A percentile compares a stretch with the other conserved stretches of the same genome.
Evolutionary conservation across 2,888 invertebrate species (phyloP).

Genomic region (Ichneumon xanthorius): DNA sequence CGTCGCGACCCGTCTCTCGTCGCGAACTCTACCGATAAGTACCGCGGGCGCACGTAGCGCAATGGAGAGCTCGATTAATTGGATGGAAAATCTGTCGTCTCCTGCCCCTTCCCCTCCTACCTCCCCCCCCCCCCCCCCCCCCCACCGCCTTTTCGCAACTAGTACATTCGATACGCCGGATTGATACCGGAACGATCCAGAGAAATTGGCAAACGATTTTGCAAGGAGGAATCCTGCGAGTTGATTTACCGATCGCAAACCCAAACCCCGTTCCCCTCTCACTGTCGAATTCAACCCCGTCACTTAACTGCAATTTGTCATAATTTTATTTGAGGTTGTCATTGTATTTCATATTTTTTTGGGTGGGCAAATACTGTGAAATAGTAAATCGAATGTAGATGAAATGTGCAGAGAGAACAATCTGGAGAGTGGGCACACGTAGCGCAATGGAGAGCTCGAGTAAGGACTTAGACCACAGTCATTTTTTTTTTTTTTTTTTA

Average conservation of each 20-base stretch:
- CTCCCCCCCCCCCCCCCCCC: too few species aligned
- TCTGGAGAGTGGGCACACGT: neutral
- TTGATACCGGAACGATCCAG: constrained; percentile 18
- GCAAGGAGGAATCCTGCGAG: neutral
- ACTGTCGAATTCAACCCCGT: too few species aligned
- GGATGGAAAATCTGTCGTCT: constrained; percentile 53
- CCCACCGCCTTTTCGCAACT: neutral
- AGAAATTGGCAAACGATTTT: constrained; percentile 13
- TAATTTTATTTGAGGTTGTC: too few species aligned
- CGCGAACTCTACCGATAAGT: constrained; percentile 45
- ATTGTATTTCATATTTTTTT: too few species aligned
- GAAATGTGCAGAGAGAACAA: too few species aligned
- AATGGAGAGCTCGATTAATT: constrained; percentile 47
- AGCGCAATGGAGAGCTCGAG: constrained; percentile 22
- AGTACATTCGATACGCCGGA: neutral
- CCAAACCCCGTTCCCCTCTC: too few species aligned
- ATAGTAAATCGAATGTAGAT: too few species aligned
- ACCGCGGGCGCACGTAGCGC: constrained; percentile 17
- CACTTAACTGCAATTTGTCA: too few species aligned
- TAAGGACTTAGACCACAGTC: too few species aligned
- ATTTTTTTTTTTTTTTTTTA: too few species aligned
- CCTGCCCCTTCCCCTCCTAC: neutral
- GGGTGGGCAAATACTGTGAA: too few species aligned
- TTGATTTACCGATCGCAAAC: too few species aligned
- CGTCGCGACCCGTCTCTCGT: constrained; percentile 21